Base-by-base conservation (phyloP, 2,113 vertebrate species). In the Raja brachyura region DNA sequence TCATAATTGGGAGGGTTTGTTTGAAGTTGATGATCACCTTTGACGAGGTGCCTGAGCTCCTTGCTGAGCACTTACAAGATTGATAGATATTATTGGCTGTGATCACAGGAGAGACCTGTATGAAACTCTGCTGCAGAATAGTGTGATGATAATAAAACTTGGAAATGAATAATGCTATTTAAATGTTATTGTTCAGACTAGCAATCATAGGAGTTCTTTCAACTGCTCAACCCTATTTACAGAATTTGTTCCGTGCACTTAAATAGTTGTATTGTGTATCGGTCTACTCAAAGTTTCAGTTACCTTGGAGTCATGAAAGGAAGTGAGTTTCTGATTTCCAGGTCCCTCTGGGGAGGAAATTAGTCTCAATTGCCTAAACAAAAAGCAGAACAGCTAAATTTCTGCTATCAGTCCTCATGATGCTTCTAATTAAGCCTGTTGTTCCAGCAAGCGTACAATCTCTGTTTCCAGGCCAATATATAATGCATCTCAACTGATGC, bases 401-500 rank as follows among this genome's bases (percentile, higher is more conserved):
- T 81, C 54, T 81, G 48, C 39, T 54, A 13, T 33, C 39, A 22
- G 48, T 25, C 20, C 48, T 54, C 48, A 56, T 25, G 28, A 81
- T 25, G 18, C 22, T 22, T 22, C 39, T 54, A 54, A 22, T 81
- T 81, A 25, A 81, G 18, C 39, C 39, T 54, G 20, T 6, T 81
- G 54, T 5, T 20, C 1, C 33, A 14, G 3, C 25, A 16, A 54
- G 25, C 8, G 6, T 22, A 13, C n/a, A 77, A 9, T 77, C 18
- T 73, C 70, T 5, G 5, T 22, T 77, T 31, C 14, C 22, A 75
- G 25, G 11, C 13, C 75, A 33, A 33, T 77, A n/a, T 8, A 33
- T 77, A 2, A 8, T 33, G 66, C 70, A 22, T 20, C 88, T 88
- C 93, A 93, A 10, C 48, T 94, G 48, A 81, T 56, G 20, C 78